phyloP scores from a whole-genome alignment of 2,113 vertebrate genomes.

The Cyphomyrus discorhynchus region DNA sequence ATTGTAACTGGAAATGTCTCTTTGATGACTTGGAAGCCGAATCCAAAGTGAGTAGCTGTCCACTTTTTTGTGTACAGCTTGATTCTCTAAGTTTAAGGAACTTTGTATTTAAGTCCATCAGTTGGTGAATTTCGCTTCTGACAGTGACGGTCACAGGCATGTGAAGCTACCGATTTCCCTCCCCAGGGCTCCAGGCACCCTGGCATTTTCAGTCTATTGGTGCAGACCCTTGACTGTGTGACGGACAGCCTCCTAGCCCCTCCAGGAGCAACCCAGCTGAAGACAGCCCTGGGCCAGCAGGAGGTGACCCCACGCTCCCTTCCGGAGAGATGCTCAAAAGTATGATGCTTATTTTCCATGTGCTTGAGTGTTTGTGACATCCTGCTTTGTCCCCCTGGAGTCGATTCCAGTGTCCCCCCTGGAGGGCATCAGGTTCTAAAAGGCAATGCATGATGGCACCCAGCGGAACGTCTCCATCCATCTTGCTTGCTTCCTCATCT shows the following conservation, averaged over 20 bases:
- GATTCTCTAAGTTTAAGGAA: not conserved
- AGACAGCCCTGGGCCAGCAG: slow-evolving; percentile 29
- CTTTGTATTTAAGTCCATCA: not conserved
- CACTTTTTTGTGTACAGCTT: not conserved
- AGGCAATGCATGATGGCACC: not conserved
- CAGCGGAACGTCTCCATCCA: not conserved
- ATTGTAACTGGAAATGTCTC: not conserved
- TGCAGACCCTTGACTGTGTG: slow-evolving; percentile 75
- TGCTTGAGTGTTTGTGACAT: not conserved
- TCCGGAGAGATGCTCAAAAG: slow-evolving; percentile 74
- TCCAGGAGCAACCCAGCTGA: slow-evolving; percentile 39
- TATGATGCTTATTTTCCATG: slow-evolving; percentile 36
- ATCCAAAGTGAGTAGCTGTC: not conserved
- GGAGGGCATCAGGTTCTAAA: not conserved
- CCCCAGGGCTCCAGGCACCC: slow-evolving; percentile 51
- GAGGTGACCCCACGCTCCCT: slow-evolving; percentile 39
- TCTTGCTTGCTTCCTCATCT: not conserved
- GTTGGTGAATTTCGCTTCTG: not conserved
- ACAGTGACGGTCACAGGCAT: not conserved
- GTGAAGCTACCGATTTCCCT: too few species aligned
- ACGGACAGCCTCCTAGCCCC: slow-evolving; percentile 57
- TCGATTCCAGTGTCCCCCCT: not conserved
- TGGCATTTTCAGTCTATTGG: slow-evolving; percentile 61
- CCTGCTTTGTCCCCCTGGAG: not conserved
- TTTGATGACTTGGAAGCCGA: not conserved